These are phyloP conservation scores for Scortum barcoo DNA, from an alignment of 2,113 vertebrate genomes.

Conservation along the genomic window DNA sequence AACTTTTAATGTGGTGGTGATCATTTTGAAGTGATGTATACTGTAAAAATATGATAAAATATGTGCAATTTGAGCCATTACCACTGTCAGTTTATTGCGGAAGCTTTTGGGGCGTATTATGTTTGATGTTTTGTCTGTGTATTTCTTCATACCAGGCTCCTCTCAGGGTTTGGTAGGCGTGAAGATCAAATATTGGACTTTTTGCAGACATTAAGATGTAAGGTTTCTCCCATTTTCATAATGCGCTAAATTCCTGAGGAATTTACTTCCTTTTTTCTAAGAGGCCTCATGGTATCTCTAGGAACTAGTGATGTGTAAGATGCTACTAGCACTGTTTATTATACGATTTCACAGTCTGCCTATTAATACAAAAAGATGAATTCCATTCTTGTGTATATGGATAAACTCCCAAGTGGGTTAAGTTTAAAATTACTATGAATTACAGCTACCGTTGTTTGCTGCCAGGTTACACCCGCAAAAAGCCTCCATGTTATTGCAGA, in stretches of 20 bases:
- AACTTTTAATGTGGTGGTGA: not conserved
- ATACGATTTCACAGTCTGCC: not conserved
- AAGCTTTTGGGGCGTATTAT: too few relatives aligned
- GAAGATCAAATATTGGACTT: not conserved
- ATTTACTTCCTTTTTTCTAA: not conserved
- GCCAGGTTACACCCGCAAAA: not conserved
- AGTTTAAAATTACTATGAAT: slow-evolving; percentile 17
- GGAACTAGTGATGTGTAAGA: too few relatives aligned
- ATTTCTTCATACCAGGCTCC: not conserved
- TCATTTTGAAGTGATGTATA: not conserved
- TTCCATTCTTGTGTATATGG: not conserved
- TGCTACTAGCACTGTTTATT: not conserved
- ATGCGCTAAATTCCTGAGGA: not conserved
- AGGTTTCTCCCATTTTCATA: not conserved
- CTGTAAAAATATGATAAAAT: not conserved
- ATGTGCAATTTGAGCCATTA: not conserved
- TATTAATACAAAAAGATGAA: not conserved
- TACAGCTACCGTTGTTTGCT: not conserved
- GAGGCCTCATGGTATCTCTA: not conserved
- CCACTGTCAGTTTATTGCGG: not conserved
- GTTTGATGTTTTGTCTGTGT: too few relatives aligned
- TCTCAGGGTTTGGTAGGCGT: not conserved
- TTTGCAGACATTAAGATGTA: not conserved
- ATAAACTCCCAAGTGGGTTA: not conserved
- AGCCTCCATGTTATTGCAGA: slow-evolving; percentile 21